Base-by-base conservation (phyloP, 2,113 vertebrate genomes). In the Periophthalmodon schlosseri region DNA sequence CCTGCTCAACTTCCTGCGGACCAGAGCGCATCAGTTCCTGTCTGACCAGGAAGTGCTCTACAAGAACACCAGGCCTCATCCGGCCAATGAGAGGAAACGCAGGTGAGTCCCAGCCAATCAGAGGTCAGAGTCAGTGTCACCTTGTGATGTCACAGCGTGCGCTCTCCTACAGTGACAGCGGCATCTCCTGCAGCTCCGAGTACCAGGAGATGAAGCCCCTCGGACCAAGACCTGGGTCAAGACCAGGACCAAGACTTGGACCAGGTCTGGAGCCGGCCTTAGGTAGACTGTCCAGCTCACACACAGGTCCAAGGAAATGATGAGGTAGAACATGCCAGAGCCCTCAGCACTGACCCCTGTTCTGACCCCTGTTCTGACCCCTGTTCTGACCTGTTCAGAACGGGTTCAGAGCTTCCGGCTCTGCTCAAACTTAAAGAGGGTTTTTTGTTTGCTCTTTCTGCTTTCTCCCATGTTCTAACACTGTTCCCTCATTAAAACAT, bases 1-100 rank as follows among this genome's bases (percentile, higher is more conserved):
- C 76, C 93, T 99, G 78, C 93, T 99, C 82, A 98, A 99, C 92
- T 98, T 98, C 80, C 91, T 99, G 73, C 68, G 96, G 50, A 90
- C 82, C 69, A 95, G 94, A 47, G 91, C 95, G 5, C 94, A 95
- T 56, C 90, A 84, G 75, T 95, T 96, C 61, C 87, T 96, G 83
- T 20, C 69, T 92, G 33, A 93, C 92, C 0, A 94, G 14, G 89
- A 90, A 23, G 86, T 89, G 28, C 66, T 64, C 47, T 99, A 99
- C 79, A 98, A 96, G 86, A 98, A 99, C 76, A 5, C 96, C 63
- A 23, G 34, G 86, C 86, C 0, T 8, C 52, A 54, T 10, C 7
- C 7, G 52, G 2, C 52, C 52, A 54, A 54, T 9, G 52, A 54
- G 52, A 47, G 63, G 87, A 86, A 0, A 1, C 44, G 16, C 72